Conservation (phyloP, 2,797 vertebrate genomes). For the Bradypus variegatus region DNA sequence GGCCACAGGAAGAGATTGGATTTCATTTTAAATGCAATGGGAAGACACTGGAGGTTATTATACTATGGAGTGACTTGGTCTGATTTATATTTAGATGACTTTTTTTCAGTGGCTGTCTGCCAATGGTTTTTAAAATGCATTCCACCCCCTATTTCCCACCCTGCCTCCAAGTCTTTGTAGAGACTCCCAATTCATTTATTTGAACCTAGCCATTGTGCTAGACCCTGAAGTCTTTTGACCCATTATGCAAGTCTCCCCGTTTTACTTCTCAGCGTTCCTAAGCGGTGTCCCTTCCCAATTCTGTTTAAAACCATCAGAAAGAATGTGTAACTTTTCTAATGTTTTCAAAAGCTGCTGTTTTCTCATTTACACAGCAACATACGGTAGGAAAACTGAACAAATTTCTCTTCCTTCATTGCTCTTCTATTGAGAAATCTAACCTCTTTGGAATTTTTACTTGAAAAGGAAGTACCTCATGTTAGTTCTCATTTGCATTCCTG, state of each 20-base stretch:
- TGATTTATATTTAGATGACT: not conserved
- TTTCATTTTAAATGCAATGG: slow-evolving; percentile 6
- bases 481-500: slow-evolving; percentile 41
- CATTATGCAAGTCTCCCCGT: not conserved
- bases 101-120: not conserved
- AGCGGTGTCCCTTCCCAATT: not conserved
- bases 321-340: not conserved
- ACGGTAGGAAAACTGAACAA: not conserved
- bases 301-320: slow-evolving; percentile 14
- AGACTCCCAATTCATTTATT: not conserved
- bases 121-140: not conserved
- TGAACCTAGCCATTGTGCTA: not conserved
- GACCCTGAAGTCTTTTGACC: not conserved
- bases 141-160: not conserved
- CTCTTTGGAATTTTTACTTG: slow-evolving; percentile 28
- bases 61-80: not conserved
- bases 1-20: not conserved
- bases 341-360: not conserved
- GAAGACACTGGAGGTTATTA: not conserved
- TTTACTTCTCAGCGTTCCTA: not conserved
- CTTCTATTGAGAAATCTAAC: not conserved
- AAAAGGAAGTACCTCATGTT: slow-evolving; percentile 34
- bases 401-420: not conserved
- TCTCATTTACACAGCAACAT: not conserved
- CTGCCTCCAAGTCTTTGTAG: not conserved